A percentile compares a stretch with the other conserved stretches of the same genome.
Conservation (phyloP, 1,140 invertebrate species). For the Maconellicoccus hirsutus region DNA sequence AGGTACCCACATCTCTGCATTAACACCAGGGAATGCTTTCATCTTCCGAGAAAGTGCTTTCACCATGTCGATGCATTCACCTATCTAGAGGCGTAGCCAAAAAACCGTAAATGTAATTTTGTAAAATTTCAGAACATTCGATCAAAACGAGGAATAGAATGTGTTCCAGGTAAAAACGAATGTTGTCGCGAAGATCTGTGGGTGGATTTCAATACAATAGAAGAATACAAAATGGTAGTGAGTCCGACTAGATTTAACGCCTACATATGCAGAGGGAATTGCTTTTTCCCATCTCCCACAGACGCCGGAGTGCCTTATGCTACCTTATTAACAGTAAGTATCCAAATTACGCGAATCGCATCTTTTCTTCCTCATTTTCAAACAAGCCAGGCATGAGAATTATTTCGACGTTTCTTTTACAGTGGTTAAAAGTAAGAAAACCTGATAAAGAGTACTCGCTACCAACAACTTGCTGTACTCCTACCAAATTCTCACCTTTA, state of each 20-base stretch:
- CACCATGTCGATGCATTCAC: too few species aligned
- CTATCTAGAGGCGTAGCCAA: too few species aligned
- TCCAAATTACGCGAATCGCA: too few species aligned
- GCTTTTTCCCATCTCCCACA: background rate
- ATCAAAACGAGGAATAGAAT: background rate
- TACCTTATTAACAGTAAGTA: background rate
- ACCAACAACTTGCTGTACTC: background rate
- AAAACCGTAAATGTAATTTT: too few species aligned
- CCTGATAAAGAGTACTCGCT: background rate
- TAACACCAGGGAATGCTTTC: too few species aligned
- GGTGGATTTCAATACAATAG: background rate
- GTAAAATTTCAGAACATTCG: background rate
- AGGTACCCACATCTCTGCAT: too few species aligned
- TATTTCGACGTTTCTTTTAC: too few species aligned
- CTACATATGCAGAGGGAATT: constrained; percentile 6
- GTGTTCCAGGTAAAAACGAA: background rate
- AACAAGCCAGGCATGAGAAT: too few species aligned
- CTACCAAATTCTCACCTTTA: constrained; percentile 6
- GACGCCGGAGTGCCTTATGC: background rate
- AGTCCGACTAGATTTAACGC: background rate
- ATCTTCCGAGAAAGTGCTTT: too few species aligned
- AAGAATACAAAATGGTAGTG: background rate
- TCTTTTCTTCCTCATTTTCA: too few species aligned
- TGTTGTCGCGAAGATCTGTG: background rate
- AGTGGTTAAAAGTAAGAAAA: background rate